These are phyloP conservation scores for Hypomecis punctinalis DNA, from an alignment of 2,888 invertebrate species.

Conservation along the genomic window DNA sequence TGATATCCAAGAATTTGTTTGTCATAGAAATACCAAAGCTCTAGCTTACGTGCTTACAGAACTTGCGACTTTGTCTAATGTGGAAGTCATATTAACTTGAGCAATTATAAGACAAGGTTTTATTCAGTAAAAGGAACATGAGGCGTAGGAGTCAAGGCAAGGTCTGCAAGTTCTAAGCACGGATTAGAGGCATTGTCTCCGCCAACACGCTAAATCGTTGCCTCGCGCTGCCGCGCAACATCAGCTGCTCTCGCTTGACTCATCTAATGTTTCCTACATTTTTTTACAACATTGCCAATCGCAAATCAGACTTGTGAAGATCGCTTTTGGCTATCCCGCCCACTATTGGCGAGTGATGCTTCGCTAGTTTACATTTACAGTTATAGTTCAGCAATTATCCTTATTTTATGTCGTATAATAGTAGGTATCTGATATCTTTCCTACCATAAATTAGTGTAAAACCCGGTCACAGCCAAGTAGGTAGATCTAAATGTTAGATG, in stretches of 20 bases:
- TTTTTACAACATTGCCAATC: constrained; percentile 51
- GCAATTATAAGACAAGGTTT: constrained; percentile 63
- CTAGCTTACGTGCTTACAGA: background rate
- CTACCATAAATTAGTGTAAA: constrained; percentile 40
- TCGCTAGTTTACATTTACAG: constrained; percentile 45
- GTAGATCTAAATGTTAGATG: constrained; percentile 28
- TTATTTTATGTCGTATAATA: constrained; percentile 42
- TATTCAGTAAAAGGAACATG: constrained; percentile 71
- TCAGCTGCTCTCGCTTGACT: constrained; percentile 41
- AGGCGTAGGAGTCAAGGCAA: constrained; percentile 84
- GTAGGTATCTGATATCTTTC: constrained; percentile 39
- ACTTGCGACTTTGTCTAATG: constrained; percentile 25
- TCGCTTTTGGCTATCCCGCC: constrained; percentile 57
- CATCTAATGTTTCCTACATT: constrained; percentile 57
- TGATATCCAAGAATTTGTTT: too few species aligned
- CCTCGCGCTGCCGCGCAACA: constrained; percentile 57
- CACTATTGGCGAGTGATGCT: constrained; percentile 45
- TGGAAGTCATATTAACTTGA: constrained; percentile 44
- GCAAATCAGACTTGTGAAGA: constrained; percentile 50
- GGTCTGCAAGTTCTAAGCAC: constrained; percentile 77
- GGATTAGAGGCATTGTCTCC: constrained; percentile 77
- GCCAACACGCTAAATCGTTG: constrained; percentile 75
- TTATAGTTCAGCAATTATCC: constrained; percentile 45
- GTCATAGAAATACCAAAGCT: too few species aligned
- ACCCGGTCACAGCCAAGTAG: constrained; percentile 33